These are phyloP conservation scores for Catharus bicknelli DNA, from an alignment of 2,113 vertebrate species.

Conservation along the genomic window DNA sequence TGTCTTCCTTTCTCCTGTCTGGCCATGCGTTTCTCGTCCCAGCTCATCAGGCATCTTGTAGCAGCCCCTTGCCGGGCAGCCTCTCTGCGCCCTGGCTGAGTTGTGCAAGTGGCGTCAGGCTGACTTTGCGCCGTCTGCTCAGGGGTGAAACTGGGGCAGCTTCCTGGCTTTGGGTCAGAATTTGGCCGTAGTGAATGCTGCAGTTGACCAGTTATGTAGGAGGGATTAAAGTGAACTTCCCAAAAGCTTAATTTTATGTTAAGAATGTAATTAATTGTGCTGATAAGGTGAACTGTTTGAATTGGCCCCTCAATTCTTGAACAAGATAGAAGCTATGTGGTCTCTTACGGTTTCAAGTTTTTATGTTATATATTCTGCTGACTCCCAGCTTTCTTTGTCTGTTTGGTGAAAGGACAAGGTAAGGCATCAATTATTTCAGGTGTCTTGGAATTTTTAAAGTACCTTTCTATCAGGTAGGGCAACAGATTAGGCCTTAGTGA, in stretches of 20 bases:
- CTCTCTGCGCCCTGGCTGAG: rapidly evolving
- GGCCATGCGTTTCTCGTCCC: rapidly evolving
- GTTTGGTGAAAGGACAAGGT: neutral
- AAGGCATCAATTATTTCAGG: neutral
- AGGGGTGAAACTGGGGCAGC: neutral
- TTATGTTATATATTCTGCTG: neutral
- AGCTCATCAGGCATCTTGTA: rapidly evolving
- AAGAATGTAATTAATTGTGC: neutral
- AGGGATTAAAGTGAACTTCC: neutral
- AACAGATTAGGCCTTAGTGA: neutral
- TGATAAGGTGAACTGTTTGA: neutral
- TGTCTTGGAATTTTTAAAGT: neutral
- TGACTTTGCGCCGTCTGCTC: neutral
- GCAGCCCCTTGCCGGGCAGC: rapidly evolving
- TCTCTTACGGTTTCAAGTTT: neutral
- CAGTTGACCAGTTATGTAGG: neutral
- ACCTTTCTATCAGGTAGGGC: neutral
- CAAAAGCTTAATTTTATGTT: neutral
- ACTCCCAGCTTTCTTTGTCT: neutral
- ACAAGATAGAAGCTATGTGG: neutral
- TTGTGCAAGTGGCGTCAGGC: neutral
- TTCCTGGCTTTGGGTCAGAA: neutral
- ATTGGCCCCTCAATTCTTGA: neutral
- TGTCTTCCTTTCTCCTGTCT: neutral
- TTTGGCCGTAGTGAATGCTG: neutral